These are phyloP conservation scores for Cosmia pyralina DNA, from an alignment of 2,888 invertebrate species.

Conservation along the genomic window DNA sequence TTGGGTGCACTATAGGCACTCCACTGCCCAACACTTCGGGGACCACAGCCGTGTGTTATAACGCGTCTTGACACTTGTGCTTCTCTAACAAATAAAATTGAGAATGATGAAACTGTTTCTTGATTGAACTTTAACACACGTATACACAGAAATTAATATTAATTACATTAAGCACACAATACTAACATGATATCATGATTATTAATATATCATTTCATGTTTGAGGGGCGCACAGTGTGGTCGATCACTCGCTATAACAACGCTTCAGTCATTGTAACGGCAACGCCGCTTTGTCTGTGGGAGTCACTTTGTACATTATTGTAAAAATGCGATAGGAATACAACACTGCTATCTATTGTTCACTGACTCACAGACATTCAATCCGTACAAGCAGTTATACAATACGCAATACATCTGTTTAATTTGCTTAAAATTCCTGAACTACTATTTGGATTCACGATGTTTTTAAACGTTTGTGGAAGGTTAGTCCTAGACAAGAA, in stretches of 20 bases:
- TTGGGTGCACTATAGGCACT: neutral
- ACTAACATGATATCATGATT: conserved; percentile 56
- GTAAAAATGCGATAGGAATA: conserved; percentile 26
- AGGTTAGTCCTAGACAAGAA: neutral
- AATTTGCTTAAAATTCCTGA: conserved; percentile 17
- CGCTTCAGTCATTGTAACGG: conserved; percentile 66
- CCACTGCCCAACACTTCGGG: neutral
- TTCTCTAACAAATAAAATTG: conserved; percentile 52
- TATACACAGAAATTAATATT: conserved; percentile 41
- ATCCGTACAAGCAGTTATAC: conserved; percentile 24
- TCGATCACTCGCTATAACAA: conserved; percentile 58
- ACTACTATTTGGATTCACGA: neutral
- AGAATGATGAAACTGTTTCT: conserved; percentile 20
- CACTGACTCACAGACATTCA: conserved; percentile 28
- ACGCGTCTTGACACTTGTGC: conserved; percentile 52
- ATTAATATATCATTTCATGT: conserved; percentile 45
- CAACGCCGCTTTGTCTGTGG: conserved; percentile 65
- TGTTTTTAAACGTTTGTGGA: neutral
- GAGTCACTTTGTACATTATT: conserved; percentile 56
- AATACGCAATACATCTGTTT: conserved; percentile 12
- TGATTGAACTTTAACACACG: conserved; percentile 49
- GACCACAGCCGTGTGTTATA: neutral
- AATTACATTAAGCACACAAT: conserved; percentile 41
- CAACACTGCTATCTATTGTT: conserved; percentile 28
- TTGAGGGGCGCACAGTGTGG: conserved; percentile 66